Base-by-base conservation (phyloP, 2,113 vertebrate genomes). In the Noturus placidus region DNA sequence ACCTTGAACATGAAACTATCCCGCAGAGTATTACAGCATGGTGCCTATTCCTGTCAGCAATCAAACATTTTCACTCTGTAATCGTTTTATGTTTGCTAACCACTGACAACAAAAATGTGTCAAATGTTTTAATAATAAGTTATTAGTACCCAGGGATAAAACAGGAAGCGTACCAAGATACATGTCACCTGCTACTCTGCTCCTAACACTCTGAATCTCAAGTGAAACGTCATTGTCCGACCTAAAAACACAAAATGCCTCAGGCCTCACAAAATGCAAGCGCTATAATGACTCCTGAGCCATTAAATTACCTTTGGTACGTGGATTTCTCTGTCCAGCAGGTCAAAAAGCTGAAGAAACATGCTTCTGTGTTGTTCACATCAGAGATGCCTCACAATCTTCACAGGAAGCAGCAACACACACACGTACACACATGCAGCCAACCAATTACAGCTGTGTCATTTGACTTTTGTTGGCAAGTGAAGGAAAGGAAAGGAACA, bases 311-410 rank as follows among this genome's bases (percentile, higher is more conserved):
- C 52, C 30, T 57, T 33, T 15, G 15, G 25, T 59, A 52, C 83
- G 52, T 85, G 42, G 22, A 74, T 42, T 72, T 76, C 20, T 33
- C 65, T 67, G 46, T 84, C 83, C 54, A 72, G 83, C 13, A 76
- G 52, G 30, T 67, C 46, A 46, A 80, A 46, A 80, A 52, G 25
- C 76, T 54, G 74, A 46, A 83, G 27, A 83, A 83, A 83, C 38
- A 46, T 33, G 63, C n/a, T 30, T 63, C 35, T 30, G 74, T 52
- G 74, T 65, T 50, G 84, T 65, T 86, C 76, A 86, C 59, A 80
- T 86, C 74, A 78, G 74, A 78, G 74, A 42, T 2, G 52, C 33
- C 77, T 86, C 35, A 33, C 72, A 52, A 85, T 42, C 33, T 27
- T 56, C 20, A 13, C 54, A 54, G 33, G 69, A 70, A 76, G 13